Conservation (phyloP, 2,113 vertebrate species). For the Donacobius atricapilla region DNA sequence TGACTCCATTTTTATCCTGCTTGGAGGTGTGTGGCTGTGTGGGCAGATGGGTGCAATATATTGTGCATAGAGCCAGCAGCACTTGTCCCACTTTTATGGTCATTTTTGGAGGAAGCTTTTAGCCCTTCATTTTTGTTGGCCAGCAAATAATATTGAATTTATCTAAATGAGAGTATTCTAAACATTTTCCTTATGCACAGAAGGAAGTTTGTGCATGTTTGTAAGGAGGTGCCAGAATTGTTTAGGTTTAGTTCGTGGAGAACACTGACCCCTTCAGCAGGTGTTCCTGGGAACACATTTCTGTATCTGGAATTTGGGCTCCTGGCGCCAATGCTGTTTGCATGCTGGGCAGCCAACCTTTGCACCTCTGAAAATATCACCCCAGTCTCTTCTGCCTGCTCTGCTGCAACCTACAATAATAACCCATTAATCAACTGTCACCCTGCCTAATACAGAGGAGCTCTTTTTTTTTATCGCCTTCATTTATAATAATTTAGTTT, state of each 20-base stretch:
- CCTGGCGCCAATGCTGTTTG: neutral
- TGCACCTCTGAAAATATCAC: neutral
- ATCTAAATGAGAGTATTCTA: neutral
- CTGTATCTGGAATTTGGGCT: neutral
- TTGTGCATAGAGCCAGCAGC: neutral
- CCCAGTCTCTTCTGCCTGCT: neutral
- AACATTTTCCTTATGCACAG: neutral
- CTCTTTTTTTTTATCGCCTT: constrained; percentile 55
- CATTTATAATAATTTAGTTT: constrained; percentile 70
- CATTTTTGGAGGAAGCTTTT: neutral
- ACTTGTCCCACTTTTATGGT: neutral
- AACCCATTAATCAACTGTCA: constrained; percentile 57
- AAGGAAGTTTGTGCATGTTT: neutral
- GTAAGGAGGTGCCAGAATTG: neutral
- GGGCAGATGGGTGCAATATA: accelerated
- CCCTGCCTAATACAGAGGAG: constrained; percentile 31
- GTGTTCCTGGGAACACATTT: neutral
- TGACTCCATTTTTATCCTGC: neutral
- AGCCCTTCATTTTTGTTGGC: neutral
- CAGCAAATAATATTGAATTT: neutral
- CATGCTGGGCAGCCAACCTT: neutral
- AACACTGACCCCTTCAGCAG: neutral
- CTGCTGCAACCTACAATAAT: constrained; percentile 25
- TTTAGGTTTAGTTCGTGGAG: neutral
- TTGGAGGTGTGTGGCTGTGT: accelerated